These are phyloP conservation scores for Drosophila ananassae DNA, from an alignment of 1,140 invertebrate species.

Conservation along the genomic window DNA sequence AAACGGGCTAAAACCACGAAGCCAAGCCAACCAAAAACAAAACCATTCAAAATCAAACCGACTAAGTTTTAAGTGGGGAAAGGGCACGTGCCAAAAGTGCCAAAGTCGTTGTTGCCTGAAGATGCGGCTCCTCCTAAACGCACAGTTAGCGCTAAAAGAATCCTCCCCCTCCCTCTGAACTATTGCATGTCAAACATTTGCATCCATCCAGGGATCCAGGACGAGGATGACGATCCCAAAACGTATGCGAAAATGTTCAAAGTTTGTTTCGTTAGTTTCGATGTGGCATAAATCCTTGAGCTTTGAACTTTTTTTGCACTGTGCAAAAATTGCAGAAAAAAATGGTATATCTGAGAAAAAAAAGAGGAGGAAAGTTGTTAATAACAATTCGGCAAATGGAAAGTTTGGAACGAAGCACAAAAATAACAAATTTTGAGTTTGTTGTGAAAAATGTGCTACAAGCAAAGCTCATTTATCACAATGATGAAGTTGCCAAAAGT, in stretches of 20 bases:
- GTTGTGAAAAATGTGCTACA: conserved; percentile 55
- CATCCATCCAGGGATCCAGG: conserved; percentile 27
- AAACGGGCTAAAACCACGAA: conserved; percentile 19
- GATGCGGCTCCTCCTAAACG: conserved; percentile 25
- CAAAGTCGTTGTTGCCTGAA: conserved; percentile 64
- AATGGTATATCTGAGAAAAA: background rate
- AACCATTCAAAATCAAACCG: conserved; percentile 74
- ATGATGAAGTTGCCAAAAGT: conserved; percentile 66
- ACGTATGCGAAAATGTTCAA: conserved; percentile 66
- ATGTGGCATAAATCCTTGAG: conserved; percentile 68
- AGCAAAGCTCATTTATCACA: conserved; percentile 70
- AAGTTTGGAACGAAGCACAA: conserved; percentile 28
- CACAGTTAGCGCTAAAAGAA: conserved; percentile 54
- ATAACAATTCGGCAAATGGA: conserved; percentile 63
- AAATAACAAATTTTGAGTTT: conserved; percentile 43
- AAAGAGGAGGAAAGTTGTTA: conserved; percentile 54
- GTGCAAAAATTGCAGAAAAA: conserved; percentile 9
- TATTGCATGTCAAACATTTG: conserved; percentile 56
- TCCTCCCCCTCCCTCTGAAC: conserved; percentile 20
- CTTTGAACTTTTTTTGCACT: conserved; percentile 65
- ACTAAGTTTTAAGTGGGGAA: conserved; percentile 62
- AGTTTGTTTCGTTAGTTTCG: conserved; percentile 67
- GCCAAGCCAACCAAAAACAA: conserved; percentile 65
- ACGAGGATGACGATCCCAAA: conserved; percentile 44
- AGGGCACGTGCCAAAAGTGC: conserved; percentile 63